These are phyloP conservation scores for Apostichopus japonicus DNA, from an alignment of 35 echinoderm and acorn worm species.

Conservation along the genomic window DNA sequence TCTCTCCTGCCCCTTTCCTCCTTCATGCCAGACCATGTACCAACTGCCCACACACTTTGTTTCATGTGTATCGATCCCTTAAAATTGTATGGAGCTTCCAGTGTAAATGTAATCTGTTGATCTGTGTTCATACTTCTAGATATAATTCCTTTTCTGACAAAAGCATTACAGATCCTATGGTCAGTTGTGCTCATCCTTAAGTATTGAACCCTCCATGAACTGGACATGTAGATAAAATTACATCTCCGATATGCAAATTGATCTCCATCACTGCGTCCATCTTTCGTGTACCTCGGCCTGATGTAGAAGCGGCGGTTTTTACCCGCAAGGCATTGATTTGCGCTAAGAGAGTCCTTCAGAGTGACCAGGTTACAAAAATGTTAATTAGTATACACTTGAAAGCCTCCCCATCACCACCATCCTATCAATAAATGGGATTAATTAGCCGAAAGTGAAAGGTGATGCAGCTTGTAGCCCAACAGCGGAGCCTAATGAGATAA, in stretches of 20 bases:
- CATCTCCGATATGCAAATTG: not conserved
- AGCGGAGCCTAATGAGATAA: not conserved
- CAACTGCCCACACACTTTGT: no score
- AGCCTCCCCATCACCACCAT: not conserved
- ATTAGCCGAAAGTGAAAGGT: not conserved
- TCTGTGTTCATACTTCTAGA: no score
- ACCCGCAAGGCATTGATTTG: not conserved
- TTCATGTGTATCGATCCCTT: no score
- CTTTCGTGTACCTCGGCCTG: not conserved
- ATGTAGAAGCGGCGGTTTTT: not conserved
- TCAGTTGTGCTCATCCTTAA: not conserved
- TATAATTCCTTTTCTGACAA: no score
- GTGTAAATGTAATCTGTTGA: no score
- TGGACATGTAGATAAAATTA: not conserved
- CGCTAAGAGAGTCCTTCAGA: not conserved
- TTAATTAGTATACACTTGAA: slow-evolving; percentile 23
- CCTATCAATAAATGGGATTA: slow-evolving; percentile 34
- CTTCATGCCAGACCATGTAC: no score
- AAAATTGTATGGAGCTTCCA: no score
- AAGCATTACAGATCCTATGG: no score
- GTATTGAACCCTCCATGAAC: not conserved
- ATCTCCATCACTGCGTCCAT: not conserved
- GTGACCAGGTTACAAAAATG: slow-evolving; percentile 28
- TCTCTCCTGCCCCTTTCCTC: no score
- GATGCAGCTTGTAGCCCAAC: not conserved